phyloP scores from a whole-genome alignment of 2,888 invertebrate species.

The Microchrysa polita region DNA sequence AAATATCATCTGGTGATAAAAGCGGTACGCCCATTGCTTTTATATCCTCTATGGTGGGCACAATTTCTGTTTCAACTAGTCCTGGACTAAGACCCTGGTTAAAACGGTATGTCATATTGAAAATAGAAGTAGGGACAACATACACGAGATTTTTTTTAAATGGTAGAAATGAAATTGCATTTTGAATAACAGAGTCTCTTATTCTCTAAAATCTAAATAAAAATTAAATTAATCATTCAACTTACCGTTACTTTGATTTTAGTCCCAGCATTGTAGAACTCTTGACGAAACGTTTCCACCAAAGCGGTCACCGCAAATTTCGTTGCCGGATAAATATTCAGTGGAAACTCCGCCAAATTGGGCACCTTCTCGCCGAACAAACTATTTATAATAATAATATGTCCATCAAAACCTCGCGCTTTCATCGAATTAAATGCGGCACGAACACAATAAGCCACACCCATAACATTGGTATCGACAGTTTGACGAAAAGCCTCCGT shows the following conservation, averaged over 20 bases:
- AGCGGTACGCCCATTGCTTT: conserved; percentile 38
- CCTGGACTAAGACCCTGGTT: conserved; percentile 58
- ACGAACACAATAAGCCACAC: conserved; percentile 63
- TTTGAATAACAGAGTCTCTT: too few relatives aligned
- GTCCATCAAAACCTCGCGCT: conserved; percentile 60
- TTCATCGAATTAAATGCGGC: conserved; percentile 65
- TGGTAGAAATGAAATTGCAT: too few relatives aligned
- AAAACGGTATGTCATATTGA: too few relatives aligned
- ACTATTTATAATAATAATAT: conserved; percentile 65
- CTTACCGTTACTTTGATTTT: conserved; percentile 59
- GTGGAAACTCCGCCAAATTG: conserved; percentile 22
- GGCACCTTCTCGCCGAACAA: conserved; percentile 55
- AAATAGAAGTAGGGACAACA: too few relatives aligned
- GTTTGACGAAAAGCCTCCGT: conserved; percentile 57
- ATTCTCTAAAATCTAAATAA: too few relatives aligned
- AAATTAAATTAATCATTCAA: background rate
- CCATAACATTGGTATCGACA: conserved; percentile 65
- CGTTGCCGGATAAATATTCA: conserved; percentile 60
- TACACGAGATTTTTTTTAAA: too few relatives aligned
- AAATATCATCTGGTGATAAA: conserved; percentile 45
- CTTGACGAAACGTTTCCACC: conserved; percentile 61
- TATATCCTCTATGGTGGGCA: conserved; percentile 55
- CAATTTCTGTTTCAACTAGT: conserved; percentile 61
- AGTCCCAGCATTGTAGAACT: conserved; percentile 56
- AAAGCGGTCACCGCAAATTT: conserved; percentile 61